phyloP scores from a whole-genome alignment of 2,113 vertebrate species.

The Phrynosoma blainvillii region DNA sequence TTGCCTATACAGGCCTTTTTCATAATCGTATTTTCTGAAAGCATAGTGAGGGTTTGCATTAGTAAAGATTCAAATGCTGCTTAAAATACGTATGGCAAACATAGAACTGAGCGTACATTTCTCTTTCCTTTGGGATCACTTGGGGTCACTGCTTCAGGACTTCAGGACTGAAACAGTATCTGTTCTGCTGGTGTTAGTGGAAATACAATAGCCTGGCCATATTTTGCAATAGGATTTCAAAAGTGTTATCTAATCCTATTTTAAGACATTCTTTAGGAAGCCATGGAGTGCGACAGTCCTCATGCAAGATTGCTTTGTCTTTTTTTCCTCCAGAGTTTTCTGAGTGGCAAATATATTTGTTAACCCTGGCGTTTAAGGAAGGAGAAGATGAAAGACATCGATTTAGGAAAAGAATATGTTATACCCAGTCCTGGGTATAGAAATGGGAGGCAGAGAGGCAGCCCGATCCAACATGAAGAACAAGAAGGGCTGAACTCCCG shows the following conservation, averaged over 20 bases:
- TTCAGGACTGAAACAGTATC: background rate
- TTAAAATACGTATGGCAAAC: background rate
- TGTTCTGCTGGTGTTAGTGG: background rate
- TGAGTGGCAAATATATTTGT: slow-evolving; percentile 44
- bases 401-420: slow-evolving; percentile 87
- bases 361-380: slow-evolving; percentile 71
- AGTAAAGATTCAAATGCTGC: background rate
- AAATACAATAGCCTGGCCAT: background rate
- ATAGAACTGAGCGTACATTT: background rate
- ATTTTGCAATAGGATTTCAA: background rate
- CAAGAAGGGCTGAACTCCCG: slow-evolving; percentile 74
- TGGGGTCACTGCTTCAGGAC: slow-evolving; percentile 53
- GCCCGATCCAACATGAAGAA: slow-evolving; percentile 69
- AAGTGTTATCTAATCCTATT: background rate
- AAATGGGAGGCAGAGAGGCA: slow-evolving; percentile 76
- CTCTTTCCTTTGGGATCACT: slow-evolving; percentile 38
- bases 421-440: slow-evolving; percentile 85
- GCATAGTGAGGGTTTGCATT: no score
- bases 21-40: background rate
- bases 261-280: background rate
- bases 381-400: slow-evolving; percentile 90
- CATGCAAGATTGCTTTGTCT: background rate
- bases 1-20: background rate
- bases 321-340: slow-evolving; percentile 34
- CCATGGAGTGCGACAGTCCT: background rate